These are phyloP conservation scores for Saccostrea cuccullata DNA, from an alignment of 1,140 invertebrate species.

Conservation along the genomic window DNA sequence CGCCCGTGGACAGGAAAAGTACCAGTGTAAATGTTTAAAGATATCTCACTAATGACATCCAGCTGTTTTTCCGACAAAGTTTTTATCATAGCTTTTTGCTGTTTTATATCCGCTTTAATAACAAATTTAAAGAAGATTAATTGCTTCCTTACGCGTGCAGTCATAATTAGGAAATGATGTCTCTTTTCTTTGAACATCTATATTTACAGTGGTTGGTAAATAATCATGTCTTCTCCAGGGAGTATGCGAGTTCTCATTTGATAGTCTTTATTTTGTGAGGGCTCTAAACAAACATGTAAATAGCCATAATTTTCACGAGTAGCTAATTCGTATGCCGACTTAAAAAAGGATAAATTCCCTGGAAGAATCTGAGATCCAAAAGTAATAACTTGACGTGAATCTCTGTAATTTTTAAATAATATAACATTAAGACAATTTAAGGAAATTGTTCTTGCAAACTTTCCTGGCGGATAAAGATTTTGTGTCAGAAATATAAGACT, in stretches of 20 bases:
- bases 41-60: constrained; percentile 27
- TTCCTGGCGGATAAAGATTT: constrained; percentile 51
- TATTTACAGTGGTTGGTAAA: constrained; percentile 42
- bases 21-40: constrained; percentile 43
- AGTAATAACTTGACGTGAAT: constrained; percentile 48
- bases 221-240: constrained; percentile 45
- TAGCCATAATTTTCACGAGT: constrained; percentile 41
- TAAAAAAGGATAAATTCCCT: constrained; percentile 37
- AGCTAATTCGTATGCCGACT: constrained; percentile 37
- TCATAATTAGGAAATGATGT: background rate
- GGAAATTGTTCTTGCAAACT: constrained; percentile 47
- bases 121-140: constrained; percentile 3
- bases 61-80: constrained; percentile 26
- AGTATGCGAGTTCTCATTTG: constrained; percentile 51
- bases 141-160: background rate
- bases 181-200: background rate
- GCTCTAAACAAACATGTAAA: constrained; percentile 46
- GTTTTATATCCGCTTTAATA: background rate
- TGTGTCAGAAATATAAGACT: constrained; percentile 52
- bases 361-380: constrained; percentile 54
- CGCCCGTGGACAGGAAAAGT: background rate
- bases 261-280: constrained; percentile 24
- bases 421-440: constrained; percentile 53
- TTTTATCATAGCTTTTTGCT: constrained; percentile 38
- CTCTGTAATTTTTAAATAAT: constrained; percentile 50